A percentile compares a stretch with the other conserved stretches of the same genome.
Evolutionary conservation across 2,888 invertebrate species (phyloP).

Genomic region (Hydraecia micacea): DNA sequence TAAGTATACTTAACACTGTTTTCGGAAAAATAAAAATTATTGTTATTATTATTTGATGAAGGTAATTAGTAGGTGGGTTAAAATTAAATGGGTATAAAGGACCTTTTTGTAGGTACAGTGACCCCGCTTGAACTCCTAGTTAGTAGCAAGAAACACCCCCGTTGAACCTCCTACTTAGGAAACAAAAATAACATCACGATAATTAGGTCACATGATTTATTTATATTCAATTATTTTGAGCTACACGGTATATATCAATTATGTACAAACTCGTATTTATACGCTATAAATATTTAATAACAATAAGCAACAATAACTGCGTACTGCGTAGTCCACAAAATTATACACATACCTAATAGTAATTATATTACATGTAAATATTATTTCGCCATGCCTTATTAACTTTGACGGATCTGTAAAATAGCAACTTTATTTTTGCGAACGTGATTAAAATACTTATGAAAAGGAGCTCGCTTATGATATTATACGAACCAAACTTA

Average conservation of each 20-base stretch:
- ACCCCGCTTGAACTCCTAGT: background rate
- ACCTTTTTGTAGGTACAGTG: background rate
- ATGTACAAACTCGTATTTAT: constrained; percentile 85
- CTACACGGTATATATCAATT: constrained; percentile 84
- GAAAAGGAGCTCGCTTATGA: background rate
- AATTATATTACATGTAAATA: constrained; percentile 58
- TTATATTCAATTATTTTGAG: constrained; percentile 83
- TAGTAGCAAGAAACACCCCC: no score
- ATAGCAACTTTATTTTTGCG: background rate
- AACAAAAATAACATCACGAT: constrained; percentile 24
- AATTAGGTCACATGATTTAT: constrained; percentile 82
- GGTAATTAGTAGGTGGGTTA: background rate
- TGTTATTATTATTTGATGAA: background rate
- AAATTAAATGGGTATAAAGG: background rate
- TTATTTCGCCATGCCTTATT: constrained; percentile 12
- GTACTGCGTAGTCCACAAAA: constrained; percentile 62
- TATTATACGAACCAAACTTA: background rate
- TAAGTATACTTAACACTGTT: background rate
- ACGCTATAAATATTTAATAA: constrained; percentile 82
- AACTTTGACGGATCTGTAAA: constrained; percentile 7
- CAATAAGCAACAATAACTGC: constrained; percentile 88
- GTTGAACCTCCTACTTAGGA: background rate
- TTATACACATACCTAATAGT: constrained; percentile 56
- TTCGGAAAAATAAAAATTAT: background rate
- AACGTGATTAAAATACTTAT: constrained; percentile 1